Percentiles rank a stretch among this genome's conserved stretches.
Evolutionary conservation across 2,888 invertebrate genomes (phyloP).

Genomic region (Diplazon laetatorius): DNA sequence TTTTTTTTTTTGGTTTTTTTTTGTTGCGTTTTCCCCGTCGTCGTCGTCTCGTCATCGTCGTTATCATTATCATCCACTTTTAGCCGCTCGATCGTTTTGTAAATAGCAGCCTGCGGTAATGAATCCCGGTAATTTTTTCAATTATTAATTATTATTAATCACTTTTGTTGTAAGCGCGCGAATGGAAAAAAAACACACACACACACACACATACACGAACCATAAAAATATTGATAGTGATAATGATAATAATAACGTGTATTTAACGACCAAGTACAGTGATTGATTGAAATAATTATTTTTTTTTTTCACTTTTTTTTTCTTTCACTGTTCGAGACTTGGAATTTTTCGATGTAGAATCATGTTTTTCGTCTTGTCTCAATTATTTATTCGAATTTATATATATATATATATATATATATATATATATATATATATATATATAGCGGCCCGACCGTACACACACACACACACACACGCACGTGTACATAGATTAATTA

Average conservation of each 20-base stretch:
- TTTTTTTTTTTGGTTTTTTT: too few relatives aligned
- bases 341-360: constrained; percentile 9
- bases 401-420: constrained; percentile 13
- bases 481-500: constrained; percentile 60
- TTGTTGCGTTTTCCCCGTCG: constrained; percentile 12
- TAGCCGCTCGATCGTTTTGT: constrained; percentile 45
- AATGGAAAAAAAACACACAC: constrained; percentile 7
- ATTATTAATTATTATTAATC: constrained; percentile 29
- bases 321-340: constrained; percentile 27
- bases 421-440: neutral
- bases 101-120: constrained; percentile 46
- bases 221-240: too few relatives aligned
- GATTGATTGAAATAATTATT: constrained; percentile 20
- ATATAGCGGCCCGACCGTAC: constrained; percentile 31
- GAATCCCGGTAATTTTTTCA: constrained; percentile 53
- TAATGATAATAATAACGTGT: too few relatives aligned
- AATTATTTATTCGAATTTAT: constrained; percentile 58
- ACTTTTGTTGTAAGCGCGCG: constrained; percentile 10
- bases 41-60: constrained; percentile 23
- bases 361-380: constrained; percentile 4
- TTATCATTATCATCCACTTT: constrained; percentile 45
- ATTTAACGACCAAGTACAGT: constrained; percentile 1
- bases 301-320: neutral
- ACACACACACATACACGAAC: too few relatives aligned
- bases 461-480: constrained; percentile 27